Base-by-base conservation (phyloP, 1,140 invertebrate genomes). In the Fragariocoptes setiger region DNA sequence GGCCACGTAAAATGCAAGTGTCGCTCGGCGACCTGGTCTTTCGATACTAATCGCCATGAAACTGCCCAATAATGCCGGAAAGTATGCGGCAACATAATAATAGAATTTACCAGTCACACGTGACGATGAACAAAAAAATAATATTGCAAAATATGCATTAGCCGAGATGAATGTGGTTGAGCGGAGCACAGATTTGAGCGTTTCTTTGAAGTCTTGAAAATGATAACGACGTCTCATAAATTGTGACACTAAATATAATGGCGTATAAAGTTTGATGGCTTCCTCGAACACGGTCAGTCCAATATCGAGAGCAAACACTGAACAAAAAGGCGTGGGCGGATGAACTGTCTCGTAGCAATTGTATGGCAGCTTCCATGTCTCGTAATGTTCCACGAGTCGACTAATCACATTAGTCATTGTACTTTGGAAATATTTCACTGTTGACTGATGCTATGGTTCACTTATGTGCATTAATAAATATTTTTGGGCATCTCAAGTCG, bases 1-100 rank as follows among this genome's bases (percentile, higher is more conserved):
- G 37, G 71, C 69, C 40, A 77, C 71, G 56, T 79, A 78, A 13
- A 77, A 56, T 47, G 69, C 67, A 2, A 79, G 55, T 4, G 76
- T 52, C 12, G 65, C 61, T 45, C 74, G 61, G 41, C 75, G 64
- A 14, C 66, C 69, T 43, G 69, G 68, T 48, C 72, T 62, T 56
- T 80, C 76, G 35, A 77, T 61, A n/a, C 14, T 15, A 8, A 48
- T 44, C 5, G 37, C 42, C 21, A 51, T 21, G n/a, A 43, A n/a
- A n/a, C n/a, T n/a, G n/a, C n/a, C n/a, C n/a, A n/a, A n/a, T n/a
- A n/a, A n/a, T n/a, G n/a, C n/a, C n/a, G n/a, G n/a, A n/a, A n/a
- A n/a, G n/a, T n/a, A n/a, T n/a, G n/a, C n/a, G n/a, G n/a, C n/a
- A n/a, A n/a, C n/a, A n/a, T n/a, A 38, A 19, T 17, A 42, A 21